A percentile compares a stretch with the other conserved stretches of the same genome.
Conservation (phyloP, 2,888 invertebrate genomes). For the Cataglyphis rosenhaueri region DNA sequence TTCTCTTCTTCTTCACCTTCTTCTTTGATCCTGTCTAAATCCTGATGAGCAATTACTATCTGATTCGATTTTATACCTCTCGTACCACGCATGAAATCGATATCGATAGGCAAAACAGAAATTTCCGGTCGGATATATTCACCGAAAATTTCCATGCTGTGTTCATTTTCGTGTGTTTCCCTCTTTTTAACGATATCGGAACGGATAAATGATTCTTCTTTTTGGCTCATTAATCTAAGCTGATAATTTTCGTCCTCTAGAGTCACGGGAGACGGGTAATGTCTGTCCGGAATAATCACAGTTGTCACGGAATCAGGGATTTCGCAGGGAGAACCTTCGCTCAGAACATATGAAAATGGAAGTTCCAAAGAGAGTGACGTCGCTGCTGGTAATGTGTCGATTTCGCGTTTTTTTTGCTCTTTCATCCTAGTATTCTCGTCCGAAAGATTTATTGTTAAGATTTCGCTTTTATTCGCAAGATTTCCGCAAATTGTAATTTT, state of each 20-base stretch:
- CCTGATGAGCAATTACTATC: conserved; percentile 71
- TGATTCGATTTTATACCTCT: conserved; percentile 56
- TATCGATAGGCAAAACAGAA: conserved; percentile 57
- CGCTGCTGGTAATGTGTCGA: not conserved
- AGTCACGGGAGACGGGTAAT: conserved; percentile 2
- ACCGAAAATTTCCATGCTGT: conserved; percentile 69
- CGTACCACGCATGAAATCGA: conserved; percentile 69
- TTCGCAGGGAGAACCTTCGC: conserved; percentile 82
- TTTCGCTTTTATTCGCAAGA: not conserved
- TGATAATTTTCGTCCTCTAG: conserved; percentile 44
- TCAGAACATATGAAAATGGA: conserved; percentile 76
- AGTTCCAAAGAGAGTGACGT: conserved; percentile 26
- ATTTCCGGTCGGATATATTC: conserved; percentile 70
- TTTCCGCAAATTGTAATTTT: not conserved
- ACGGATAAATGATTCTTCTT: not conserved
- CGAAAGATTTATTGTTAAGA: not conserved
- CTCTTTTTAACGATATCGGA: conserved; percentile 21
- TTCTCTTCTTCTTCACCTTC: conserved; percentile 75
- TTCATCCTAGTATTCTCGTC: not conserved
- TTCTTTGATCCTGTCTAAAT: conserved; percentile 80
- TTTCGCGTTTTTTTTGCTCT: conserved; percentile 27
- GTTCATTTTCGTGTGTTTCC: not conserved
- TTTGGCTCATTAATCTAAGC: not conserved
- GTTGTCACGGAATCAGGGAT: conserved; percentile 83
- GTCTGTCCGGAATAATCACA: conserved; percentile 80